Evolutionary conservation across 2,797 vertebrate species (phyloP).

Genomic region (Austrolebias charrua): DNA sequence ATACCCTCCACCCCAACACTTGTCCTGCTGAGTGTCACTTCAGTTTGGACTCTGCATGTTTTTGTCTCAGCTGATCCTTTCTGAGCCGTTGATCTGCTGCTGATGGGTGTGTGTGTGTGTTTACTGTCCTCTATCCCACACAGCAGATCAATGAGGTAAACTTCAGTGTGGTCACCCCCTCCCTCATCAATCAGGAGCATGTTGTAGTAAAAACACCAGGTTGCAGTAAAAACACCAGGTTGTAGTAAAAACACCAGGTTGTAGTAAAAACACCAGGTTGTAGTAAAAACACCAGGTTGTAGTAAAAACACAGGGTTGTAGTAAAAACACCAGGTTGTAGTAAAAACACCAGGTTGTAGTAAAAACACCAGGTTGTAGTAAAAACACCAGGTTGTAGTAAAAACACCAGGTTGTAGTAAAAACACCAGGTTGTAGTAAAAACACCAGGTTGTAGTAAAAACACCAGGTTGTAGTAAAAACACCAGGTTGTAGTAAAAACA

Average conservation of each 20-base stretch:
- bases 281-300: neutral
- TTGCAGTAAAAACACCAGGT: no score
- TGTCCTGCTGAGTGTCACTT: neutral
- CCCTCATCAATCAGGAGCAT: neutral
- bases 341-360: neutral
- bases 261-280: neutral
- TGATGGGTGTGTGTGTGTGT: no score
- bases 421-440: neutral
- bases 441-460: neutral
- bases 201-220: neutral
- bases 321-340: neutral
- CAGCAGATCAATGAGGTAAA: conserved; percentile 16
- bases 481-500: neutral
- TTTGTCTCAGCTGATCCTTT: conserved; percentile 43
- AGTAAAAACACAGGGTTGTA: neutral
- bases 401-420: neutral
- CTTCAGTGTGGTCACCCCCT: no score
- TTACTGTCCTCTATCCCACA: neutral
- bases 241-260: neutral
- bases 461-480: neutral
- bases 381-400: neutral
- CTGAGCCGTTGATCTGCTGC: conserved; percentile 46
- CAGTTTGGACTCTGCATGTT: conserved; percentile 38
- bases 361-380: neutral
- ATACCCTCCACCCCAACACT: neutral